Conservation (phyloP, 2,888 invertebrate genomes). For the Tetanocera ferruginea region DNA sequence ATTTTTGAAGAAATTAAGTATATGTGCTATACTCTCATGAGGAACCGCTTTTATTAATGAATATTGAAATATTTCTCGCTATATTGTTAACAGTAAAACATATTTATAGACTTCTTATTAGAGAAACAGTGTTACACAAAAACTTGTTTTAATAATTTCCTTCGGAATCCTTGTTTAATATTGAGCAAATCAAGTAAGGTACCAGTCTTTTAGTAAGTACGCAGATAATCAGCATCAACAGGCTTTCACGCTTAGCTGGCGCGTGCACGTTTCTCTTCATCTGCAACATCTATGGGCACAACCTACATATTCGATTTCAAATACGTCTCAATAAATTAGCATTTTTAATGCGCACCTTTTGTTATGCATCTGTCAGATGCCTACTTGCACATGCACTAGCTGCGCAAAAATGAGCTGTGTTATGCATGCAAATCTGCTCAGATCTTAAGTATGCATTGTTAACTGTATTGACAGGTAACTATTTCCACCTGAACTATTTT, state of each 20-base stretch:
- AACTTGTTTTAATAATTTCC: no score
- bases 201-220: neutral
- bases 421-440: neutral
- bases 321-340: neutral
- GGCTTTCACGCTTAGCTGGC: neutral
- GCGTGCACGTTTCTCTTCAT: neutral
- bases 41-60: no score
- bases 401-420: neutral
- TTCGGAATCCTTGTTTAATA: no score
- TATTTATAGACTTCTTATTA: no score
- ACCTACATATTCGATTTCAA: neutral
- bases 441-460: neutral
- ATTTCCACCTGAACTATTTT: neutral
- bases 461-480: neutral
- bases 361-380: neutral
- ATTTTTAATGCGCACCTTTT: neutral
- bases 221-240: neutral
- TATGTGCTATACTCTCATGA: no score
- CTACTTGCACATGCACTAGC: neutral
- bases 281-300: neutral
- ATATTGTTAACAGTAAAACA: no score
- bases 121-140: no score
- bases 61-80: no score
- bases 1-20: no score
- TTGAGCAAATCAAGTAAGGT: no score